Conservation (phyloP, 1,140 invertebrate genomes). For the Drosophila pseudoobscura region DNA sequence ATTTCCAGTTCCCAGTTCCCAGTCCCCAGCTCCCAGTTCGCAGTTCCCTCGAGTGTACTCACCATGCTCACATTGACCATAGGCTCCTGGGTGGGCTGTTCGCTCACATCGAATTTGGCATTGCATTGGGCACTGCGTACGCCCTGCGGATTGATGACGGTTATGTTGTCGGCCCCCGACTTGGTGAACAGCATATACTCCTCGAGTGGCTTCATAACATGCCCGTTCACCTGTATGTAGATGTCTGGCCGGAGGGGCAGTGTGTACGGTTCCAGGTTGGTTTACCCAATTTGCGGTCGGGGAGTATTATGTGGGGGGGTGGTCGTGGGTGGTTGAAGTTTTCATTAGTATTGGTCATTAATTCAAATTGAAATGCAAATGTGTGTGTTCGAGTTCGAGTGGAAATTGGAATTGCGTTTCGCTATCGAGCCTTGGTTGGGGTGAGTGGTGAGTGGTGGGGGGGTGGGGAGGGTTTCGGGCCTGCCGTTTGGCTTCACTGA, state of each 20-base stretch:
- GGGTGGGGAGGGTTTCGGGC: not conserved
- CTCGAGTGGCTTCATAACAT: constrained; percentile 92
- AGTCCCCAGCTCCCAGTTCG: not conserved
- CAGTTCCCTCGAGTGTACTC: constrained; percentile 48
- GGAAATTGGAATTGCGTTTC: constrained; percentile 49
- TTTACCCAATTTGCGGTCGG: constrained; percentile 49
- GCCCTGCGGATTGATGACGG: constrained; percentile 92
- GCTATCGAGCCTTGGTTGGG: constrained; percentile 9
- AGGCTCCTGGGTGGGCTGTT: constrained; percentile 86
- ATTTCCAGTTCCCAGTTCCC: not conserved
- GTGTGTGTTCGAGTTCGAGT: constrained; percentile 39
- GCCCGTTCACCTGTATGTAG: constrained; percentile 90
- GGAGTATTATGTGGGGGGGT: constrained; percentile 20
- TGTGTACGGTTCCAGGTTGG: constrained; percentile 10
- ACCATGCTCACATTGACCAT: constrained; percentile 88
- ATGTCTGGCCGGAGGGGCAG: constrained; percentile 86
- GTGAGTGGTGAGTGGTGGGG: not conserved
- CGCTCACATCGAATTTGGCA: constrained; percentile 88
- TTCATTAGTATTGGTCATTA: constrained; percentile 81
- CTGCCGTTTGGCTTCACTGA: constrained; percentile 3
- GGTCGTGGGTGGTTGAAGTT: constrained; percentile 37
- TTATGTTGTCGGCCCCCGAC: constrained; percentile 90
- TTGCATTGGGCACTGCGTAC: constrained; percentile 92
- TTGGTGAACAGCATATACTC: constrained; percentile 95
- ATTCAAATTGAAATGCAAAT: constrained; percentile 82